phyloP scores from a whole-genome alignment of 2,113 vertebrate species.

The Myotis lucifugus region DNA sequence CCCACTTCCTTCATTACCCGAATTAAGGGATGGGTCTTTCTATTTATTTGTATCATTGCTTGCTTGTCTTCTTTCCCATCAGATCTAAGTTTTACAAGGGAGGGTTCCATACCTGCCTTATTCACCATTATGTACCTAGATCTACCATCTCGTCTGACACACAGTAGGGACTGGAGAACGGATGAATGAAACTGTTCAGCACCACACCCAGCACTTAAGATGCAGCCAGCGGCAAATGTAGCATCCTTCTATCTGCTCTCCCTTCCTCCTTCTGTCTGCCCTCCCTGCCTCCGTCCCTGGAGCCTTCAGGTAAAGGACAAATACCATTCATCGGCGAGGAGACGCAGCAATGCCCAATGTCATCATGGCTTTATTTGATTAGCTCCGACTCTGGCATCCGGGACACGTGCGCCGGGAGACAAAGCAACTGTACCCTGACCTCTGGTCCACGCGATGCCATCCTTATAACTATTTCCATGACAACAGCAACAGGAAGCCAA shows the following conservation, averaged over 20 bases:
- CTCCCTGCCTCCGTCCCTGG: neutral
- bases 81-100: fast-evolving
- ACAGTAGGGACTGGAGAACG: neutral
- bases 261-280: neutral
- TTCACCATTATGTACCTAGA: neutral
- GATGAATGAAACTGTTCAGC: neutral
- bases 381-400: neutral
- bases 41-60: neutral
- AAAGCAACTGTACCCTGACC: neutral
- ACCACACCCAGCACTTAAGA: too few species aligned
- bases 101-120: neutral
- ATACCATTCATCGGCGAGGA: neutral
- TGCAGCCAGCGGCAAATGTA: neutral
- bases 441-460: constrained; percentile 31
- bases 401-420: constrained; percentile 36
- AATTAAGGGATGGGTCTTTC: neutral
- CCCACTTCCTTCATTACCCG: too few species aligned
- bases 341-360: neutral
- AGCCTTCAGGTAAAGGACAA: constrained; percentile 52
- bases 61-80: neutral
- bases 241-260: neutral
- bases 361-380: constrained; percentile 40
- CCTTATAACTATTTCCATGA: constrained; percentile 77
- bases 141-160: neutral
- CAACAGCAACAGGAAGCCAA: constrained; percentile 63